A percentile compares a stretch with the other conserved stretches of the same genome.
Conservation (phyloP, 2,888 invertebrate species). For the Nezara viridula region DNA sequence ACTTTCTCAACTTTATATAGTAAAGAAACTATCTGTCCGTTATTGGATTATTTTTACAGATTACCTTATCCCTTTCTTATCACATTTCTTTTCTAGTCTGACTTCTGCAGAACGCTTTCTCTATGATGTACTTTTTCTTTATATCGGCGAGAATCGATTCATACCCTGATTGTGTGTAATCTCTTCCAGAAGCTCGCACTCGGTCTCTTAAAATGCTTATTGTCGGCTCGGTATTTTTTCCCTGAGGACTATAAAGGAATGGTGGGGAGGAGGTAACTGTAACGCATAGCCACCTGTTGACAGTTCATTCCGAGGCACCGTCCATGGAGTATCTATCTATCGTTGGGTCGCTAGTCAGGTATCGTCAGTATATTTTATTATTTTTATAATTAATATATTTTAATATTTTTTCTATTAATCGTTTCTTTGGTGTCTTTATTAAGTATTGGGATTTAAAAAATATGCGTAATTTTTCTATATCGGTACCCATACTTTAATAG, state of each 20-base stretch:
- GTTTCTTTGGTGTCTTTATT: no score
- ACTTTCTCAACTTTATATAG: no score
- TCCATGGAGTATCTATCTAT: neutral
- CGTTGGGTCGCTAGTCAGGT: neutral
- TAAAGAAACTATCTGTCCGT: neutral
- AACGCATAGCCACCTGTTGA: conserved; percentile 38
- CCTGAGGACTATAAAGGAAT: conserved; percentile 34
- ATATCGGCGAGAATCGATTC: neutral
- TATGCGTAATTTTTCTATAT: no score
- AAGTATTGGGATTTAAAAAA: no score
- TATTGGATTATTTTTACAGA: neutral
- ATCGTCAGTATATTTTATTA: conserved; percentile 1
- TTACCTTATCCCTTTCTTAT: neutral
- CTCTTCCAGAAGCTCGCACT: conserved; percentile 9
- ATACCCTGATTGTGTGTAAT: neutral
- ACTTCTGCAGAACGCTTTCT: neutral
- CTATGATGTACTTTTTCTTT: neutral
- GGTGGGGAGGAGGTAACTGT: conserved; percentile 47
- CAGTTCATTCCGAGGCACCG: conserved; percentile 27
- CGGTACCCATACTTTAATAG: no score
- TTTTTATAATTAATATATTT: neutral
- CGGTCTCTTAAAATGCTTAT: neutral
- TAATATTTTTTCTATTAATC: no score
- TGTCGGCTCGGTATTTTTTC: conserved; percentile 37
- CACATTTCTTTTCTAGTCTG: neutral